Evolutionary conservation across 92 coral and sea anemone species (phyloP), one percentile per base, ranked within the genome.

Genomic region (Zoanthus solanderi): DNA sequence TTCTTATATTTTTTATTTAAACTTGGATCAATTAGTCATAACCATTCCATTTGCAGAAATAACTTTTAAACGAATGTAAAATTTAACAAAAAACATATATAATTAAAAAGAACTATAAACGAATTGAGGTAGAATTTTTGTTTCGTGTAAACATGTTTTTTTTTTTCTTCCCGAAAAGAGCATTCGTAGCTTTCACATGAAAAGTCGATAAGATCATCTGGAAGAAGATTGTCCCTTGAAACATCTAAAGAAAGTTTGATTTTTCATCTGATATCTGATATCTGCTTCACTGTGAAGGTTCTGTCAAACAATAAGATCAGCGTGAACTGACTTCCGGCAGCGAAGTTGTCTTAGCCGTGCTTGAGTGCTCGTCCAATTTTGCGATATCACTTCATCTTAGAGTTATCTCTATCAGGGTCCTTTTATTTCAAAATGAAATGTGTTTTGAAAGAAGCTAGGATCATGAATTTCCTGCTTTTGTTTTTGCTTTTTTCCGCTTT

Each of bases 241-340:
- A 81, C 75, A 81, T 46, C 54, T 67, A 75, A 31, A 13, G 61
- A 81, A 81, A 81, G 58, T 13, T 71, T 53, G 95, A 93, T 95
- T 88, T 76, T 83, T 56, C 84, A 81, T 83, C 87, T 89, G 98
- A 95, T 95, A 95, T 88, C 88, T 48, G 77, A 76, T 93, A 92
- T 95, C 93, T 82, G 92, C 94, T 84, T 89, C 92, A 91, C 86
- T 86, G 89, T 71, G 84, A 85, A 86, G 90, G 81, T 88, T 95
- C 93, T 92, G 94, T 90, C 89, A 91, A 93, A 93, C 96, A 95
- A 88, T 89, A 87, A 85, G 74, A 73, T 77, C 89, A 76, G 69
- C 79, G 78, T 84, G 85, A 82, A 87, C 50, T 54, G 77, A 76
- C 90, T 89, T 85, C 94, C 94, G 94, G 94, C 88, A 83, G 76